Conservation (phyloP, 2,113 vertebrate genomes). For the Ploceus nigricollis region DNA sequence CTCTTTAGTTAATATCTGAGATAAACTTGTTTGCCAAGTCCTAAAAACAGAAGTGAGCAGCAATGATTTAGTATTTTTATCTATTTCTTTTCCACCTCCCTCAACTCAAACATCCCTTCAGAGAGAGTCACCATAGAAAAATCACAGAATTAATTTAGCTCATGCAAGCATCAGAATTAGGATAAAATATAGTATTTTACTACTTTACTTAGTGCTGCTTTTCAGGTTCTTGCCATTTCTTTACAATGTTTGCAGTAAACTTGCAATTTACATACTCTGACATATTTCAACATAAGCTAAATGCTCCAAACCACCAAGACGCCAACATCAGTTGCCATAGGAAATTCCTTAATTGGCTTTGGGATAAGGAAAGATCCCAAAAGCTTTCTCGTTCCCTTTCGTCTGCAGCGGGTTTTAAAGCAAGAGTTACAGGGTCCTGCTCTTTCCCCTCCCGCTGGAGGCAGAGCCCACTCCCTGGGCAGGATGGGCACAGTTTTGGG, state of each 20-base stretch:
- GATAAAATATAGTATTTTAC: not conserved
- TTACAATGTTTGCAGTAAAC: not conserved
- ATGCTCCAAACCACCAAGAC: not conserved
- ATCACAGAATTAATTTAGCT: not conserved
- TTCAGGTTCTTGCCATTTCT: not conserved
- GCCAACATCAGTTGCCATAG: accelerated
- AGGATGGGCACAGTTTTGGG: accelerated
- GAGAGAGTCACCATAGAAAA: accelerated
- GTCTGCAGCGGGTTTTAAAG: not conserved
- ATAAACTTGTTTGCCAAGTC: not conserved
- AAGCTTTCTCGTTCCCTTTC: not conserved
- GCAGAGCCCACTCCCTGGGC: too few relatives aligned
- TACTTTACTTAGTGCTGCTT: not conserved
- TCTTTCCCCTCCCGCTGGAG: not conserved
- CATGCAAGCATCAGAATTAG: not conserved
- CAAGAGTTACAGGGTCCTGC: accelerated
- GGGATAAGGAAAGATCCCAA: not conserved
- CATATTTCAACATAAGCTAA: not conserved
- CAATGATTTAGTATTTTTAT: not conserved
- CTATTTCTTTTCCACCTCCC: not conserved
- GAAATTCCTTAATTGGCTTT: not conserved
- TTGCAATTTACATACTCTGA: not conserved
- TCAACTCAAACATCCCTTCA: not conserved
- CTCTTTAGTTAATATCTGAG: not conserved
- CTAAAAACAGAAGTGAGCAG: not conserved